Evolutionary conservation across 1,140 invertebrate species (phyloP).

Genomic region (Pseudomyrmex gracilis): DNA sequence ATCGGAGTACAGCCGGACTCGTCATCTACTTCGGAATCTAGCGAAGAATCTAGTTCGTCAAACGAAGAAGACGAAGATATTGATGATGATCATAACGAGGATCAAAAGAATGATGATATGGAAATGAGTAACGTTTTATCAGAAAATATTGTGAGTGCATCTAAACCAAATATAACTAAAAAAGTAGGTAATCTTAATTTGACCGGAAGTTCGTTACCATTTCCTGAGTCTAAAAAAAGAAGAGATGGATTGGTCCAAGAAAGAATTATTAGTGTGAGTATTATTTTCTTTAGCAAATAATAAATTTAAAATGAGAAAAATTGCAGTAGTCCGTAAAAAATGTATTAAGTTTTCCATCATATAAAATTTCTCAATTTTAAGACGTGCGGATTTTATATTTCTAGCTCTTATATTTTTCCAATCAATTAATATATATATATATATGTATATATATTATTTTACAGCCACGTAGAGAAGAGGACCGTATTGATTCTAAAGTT

Average conservation of each 20-base stretch:
- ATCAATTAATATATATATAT: background rate
- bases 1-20: conserved; percentile 85
- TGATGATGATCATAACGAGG: conserved; percentile 82
- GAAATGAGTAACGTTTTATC: conserved; percentile 63
- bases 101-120: conserved; percentile 66
- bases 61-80: conserved; percentile 86
- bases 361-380: too few relatives aligned
- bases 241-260: conserved; percentile 88
- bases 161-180: conserved; percentile 64
- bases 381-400: too few relatives aligned
- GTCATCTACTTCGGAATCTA: conserved; percentile 82
- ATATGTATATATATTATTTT: conserved; percentile 68
- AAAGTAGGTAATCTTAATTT: conserved; percentile 55
- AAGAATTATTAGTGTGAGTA: conserved; percentile 90
- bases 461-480: conserved; percentile 91
- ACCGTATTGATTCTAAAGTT: conserved; percentile 89
- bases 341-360: background rate
- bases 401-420: background rate
- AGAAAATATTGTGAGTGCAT: conserved; percentile 53
- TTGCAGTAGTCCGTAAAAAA: background rate
- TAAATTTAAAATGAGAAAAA: background rate
- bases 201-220: conserved; percentile 15
- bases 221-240: conserved; percentile 80
- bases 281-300: conserved; percentile 20
- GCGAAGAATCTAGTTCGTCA: conserved; percentile 85